phyloP scores from a whole-genome alignment of 2,797 vertebrate genomes.

The Monodelphis domestica region DNA sequence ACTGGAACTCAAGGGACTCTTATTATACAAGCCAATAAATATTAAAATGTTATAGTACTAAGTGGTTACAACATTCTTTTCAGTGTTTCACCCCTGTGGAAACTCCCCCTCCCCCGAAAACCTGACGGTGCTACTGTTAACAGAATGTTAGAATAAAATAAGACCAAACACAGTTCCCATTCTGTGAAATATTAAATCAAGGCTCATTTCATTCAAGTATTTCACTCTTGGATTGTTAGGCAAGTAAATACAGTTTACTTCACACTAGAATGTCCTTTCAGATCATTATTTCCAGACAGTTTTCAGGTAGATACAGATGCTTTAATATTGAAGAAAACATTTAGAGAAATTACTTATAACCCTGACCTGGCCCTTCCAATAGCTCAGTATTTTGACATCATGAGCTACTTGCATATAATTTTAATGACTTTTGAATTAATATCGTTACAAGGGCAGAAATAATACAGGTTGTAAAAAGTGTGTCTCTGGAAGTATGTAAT shows the following conservation, averaged over 20 bases:
- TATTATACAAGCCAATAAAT: conserved; percentile 75
- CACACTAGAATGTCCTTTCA: fast-evolving
- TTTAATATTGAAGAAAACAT: background rate
- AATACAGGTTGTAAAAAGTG: background rate
- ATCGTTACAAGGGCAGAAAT: background rate
- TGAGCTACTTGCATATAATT: background rate
- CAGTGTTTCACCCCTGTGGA: conserved; percentile 55
- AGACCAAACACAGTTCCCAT: conserved; percentile 20
- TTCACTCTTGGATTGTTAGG: fast-evolving
- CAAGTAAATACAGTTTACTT: fast-evolving
- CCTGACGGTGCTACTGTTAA: conserved; percentile 43
- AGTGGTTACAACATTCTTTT: conserved; percentile 23
- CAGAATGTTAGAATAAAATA: conserved; percentile 19
- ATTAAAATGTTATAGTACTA: background rate
- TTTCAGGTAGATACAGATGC: background rate
- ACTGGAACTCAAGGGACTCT: conserved; percentile 57
- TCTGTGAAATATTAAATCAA: background rate
- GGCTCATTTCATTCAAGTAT: fast-evolving
- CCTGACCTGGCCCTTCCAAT: background rate
- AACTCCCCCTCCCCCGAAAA: too few species aligned
- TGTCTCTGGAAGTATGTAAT: background rate
- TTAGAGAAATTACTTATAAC: background rate
- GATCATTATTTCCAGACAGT: background rate
- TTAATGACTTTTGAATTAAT: background rate
- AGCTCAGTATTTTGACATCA: background rate